Evolutionary conservation across 2,113 vertebrate genomes (phyloP), one percentile per base, ranked within the genome.

Genomic region (Anhinga rufa): DNA sequence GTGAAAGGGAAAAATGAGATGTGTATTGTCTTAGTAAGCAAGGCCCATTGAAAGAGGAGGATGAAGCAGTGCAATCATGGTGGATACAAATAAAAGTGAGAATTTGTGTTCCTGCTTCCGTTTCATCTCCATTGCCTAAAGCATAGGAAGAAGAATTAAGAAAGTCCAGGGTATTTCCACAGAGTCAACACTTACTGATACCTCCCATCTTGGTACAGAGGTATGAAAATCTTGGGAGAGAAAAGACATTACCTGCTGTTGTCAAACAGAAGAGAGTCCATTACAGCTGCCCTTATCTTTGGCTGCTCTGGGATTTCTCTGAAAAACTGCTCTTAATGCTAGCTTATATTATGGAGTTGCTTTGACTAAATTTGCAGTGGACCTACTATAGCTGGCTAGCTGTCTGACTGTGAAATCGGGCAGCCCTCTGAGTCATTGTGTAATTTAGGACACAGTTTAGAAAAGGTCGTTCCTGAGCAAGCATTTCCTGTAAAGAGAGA

Each of bases 401-500:
- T 90, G 34, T 75, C 48, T 83, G 69, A 42, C 42, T 86, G 40
- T 75, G 78, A 88, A 85, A 90, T 38, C 49, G 80, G 64, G 38
- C 79, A 90, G 38, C 29, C 20, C 29, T 90, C 64, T 91, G 84
- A 95, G 77, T 91, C 94, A 95, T 58, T 32, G 31, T 70, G 54
- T 58, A 93, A 86, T 91, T 91, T 65, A 89, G 83, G 83, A 86
- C 38, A 82, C 20, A 13, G 57, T 92, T 91, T 65, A 79, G 89
- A 40, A 86, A 88, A 92, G 74, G 82, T 91, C 70, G 65, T 85
- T 91, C 84, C 87, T 64, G 51, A 95, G 32, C 54, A 96, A 96
- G 71, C 52, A 96, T 55, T 96, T 97, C 95, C 89, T 95, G 89
- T 95, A 91, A 95, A 88, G 61, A 82, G 92, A 95, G 38, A 93